Evolutionary conservation across 35 echinoderm and acorn worm species (phyloP).

Genomic region (Nesometra sesokonis): DNA sequence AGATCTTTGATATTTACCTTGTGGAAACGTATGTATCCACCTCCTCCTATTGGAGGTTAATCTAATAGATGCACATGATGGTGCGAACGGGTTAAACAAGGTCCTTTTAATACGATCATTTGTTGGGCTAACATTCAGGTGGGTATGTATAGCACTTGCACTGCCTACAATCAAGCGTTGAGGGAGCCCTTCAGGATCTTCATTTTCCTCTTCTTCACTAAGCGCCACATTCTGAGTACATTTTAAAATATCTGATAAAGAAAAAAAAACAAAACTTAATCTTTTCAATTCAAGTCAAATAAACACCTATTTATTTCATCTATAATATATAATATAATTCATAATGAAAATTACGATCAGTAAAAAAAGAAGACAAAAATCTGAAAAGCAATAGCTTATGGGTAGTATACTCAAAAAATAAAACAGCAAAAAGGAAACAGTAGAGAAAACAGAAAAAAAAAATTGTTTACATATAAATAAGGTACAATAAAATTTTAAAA

Average conservation of each 20-base stretch:
- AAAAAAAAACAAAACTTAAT: too few relatives aligned
- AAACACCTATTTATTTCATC: too few relatives aligned
- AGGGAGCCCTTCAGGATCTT: not conserved
- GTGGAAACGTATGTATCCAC: conserved; percentile 91
- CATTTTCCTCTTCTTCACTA: not conserved
- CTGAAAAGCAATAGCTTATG: too few relatives aligned
- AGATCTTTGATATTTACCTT: too few relatives aligned
- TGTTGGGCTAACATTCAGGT: conserved; percentile 2
- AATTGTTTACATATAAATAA: too few relatives aligned
- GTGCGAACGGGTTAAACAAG: conserved; percentile 73
- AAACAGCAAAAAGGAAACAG: too few relatives aligned
- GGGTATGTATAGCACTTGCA: not conserved
- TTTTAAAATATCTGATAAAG: not conserved
- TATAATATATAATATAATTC: too few relatives aligned
- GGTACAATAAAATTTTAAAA: too few relatives aligned
- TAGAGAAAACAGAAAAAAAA: too few relatives aligned
- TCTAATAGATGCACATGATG: conserved; percentile 37
- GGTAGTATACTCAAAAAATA: too few relatives aligned
- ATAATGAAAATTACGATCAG: too few relatives aligned
- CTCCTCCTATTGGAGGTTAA: conserved; percentile 64
- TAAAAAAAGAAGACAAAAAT: too few relatives aligned
- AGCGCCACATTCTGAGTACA: not conserved
- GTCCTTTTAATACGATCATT: not conserved
- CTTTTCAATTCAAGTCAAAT: not conserved
- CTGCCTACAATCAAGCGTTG: conserved; percentile 22